Evolutionary conservation across 2,113 vertebrate species (phyloP).

Genomic region (Vicugna pacos): DNA sequence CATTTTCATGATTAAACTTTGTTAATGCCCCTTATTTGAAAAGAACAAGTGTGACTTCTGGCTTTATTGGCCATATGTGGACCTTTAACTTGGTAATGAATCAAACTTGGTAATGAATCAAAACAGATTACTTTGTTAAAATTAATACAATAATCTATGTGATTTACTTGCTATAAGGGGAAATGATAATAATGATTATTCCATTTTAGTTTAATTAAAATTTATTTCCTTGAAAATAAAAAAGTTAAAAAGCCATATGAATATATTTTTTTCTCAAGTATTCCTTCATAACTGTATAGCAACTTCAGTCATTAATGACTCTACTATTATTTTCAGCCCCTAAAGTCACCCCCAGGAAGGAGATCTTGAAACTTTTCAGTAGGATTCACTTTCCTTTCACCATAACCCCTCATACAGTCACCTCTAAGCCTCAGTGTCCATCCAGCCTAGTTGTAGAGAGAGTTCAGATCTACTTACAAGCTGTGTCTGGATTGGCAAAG

Average conservation of each 20-base stretch:
- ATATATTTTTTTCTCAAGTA: slow-evolving; percentile 20
- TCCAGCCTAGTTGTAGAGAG: background rate
- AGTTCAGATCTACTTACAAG: background rate
- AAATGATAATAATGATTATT: slow-evolving; percentile 39
- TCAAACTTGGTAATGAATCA: slow-evolving; percentile 60
- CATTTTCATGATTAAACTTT: slow-evolving; percentile 42
- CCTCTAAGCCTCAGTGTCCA: background rate
- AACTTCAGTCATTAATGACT: background rate
- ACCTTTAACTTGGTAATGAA: slow-evolving; percentile 52
- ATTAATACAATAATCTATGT: background rate
- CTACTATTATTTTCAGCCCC: background rate
- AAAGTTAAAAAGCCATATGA: background rate
- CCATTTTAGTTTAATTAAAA: slow-evolving; percentile 7
- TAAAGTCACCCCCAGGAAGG: background rate
- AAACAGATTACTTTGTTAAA: slow-evolving; percentile 54
- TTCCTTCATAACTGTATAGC: background rate
- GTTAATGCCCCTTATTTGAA: slow-evolving; percentile 32
- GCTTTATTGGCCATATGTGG: slow-evolving; percentile 12
- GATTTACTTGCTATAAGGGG: background rate
- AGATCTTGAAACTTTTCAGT: background rate
- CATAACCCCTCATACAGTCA: background rate
- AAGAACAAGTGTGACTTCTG: slow-evolving; percentile 16
- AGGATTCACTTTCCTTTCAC: background rate
- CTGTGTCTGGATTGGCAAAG: background rate
- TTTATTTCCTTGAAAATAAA: slow-evolving; percentile 40